These are phyloP conservation scores for Hippocampus kuda DNA, from an alignment of 2,797 vertebrate genomes.

Conservation along the genomic window DNA sequence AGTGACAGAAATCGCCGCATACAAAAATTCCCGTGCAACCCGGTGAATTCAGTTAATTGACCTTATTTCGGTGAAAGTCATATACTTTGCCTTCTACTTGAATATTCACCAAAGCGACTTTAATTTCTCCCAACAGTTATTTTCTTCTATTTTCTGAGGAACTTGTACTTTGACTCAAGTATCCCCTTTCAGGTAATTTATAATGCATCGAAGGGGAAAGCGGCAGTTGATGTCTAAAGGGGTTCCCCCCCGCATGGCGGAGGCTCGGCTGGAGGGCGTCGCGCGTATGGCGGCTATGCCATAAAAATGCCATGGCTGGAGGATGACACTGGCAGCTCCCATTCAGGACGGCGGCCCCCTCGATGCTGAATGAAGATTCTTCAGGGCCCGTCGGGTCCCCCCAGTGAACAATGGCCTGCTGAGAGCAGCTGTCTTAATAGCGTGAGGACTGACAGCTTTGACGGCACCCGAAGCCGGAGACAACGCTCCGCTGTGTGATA, in stretches of 20 bases:
- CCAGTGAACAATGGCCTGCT: constrained; percentile 46
- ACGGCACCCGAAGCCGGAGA: constrained; percentile 33
- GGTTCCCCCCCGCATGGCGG: constrained; percentile 18
- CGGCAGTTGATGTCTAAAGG: constrained; percentile 47
- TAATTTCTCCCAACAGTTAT: not conserved
- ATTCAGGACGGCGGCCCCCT: constrained; percentile 47
- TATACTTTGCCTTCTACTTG: not conserved
- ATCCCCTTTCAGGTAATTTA: too few species aligned
- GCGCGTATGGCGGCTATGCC: constrained; percentile 58
- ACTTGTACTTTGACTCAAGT: not conserved
- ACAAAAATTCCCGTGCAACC: too few species aligned
- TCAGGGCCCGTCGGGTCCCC: constrained; percentile 55
- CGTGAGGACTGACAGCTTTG: constrained; percentile 54
- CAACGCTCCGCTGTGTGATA: constrained; percentile 47
- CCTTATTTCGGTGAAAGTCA: too few species aligned
- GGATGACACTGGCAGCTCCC: constrained; percentile 60
- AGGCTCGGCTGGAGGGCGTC: constrained; percentile 35
- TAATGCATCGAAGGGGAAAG: constrained; percentile 23
- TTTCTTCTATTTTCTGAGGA: not conserved
- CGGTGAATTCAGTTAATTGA: too few species aligned
- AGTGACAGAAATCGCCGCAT: too few species aligned
- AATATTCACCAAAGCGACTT: not conserved
- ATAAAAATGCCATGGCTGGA: constrained; percentile 68
- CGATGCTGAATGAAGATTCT: constrained; percentile 61
- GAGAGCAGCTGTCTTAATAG: constrained; percentile 63